Evolutionary conservation across 2,113 vertebrate genomes (phyloP), one percentile per base, ranked within the genome.

Genomic region (Sarotherodon lohbergeri): DNA sequence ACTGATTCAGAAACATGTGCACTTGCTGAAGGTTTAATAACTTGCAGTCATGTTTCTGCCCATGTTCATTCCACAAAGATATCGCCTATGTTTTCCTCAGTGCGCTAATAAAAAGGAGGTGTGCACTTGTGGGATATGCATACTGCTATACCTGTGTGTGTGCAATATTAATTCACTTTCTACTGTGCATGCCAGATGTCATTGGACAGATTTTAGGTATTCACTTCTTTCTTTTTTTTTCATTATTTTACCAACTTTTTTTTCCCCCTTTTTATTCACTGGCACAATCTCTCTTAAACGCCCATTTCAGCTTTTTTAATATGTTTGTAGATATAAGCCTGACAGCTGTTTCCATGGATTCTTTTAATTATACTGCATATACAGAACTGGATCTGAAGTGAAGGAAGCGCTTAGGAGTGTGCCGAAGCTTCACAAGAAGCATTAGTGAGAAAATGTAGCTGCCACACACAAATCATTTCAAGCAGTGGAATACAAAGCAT

Each of bases 151-250:
- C 68, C 68, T 43, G 13, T 73, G 48, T 80, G 80, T 68, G 66
- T 88, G 46, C 36, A 84, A 91, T 93, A 88, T 91, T 95, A 93
- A 94, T 91, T 93, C 92, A 92, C 91, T 94, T 90, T 85, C 59
- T 57, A 87, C 79, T 85, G 71, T 83, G 66, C 78, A 32, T 32
- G 46, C 16, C 43, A 50, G 71, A 32, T 50, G 27, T 83, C 24
- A 9, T 16, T 46, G 55, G 89, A 91, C 85, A 87, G 32, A 78
- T 88, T 81, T 86, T 52, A 55, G 82, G 32, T 63, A 78, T 87
- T 82, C 84, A 63, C 57, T 76, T 24, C 59, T 19, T 71, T 71
- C n/a, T 50, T 50, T 6, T 24, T 6, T 24, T 12, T 2, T 63
- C 22, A 22, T 61, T 59, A 29, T 89, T 81, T 89, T 56, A 89